A percentile compares a stretch with the other conserved stretches of the same genome.
Evolutionary conservation across 1,140 invertebrate species (phyloP).

Genomic region (Macrocentrus cingulum): DNA sequence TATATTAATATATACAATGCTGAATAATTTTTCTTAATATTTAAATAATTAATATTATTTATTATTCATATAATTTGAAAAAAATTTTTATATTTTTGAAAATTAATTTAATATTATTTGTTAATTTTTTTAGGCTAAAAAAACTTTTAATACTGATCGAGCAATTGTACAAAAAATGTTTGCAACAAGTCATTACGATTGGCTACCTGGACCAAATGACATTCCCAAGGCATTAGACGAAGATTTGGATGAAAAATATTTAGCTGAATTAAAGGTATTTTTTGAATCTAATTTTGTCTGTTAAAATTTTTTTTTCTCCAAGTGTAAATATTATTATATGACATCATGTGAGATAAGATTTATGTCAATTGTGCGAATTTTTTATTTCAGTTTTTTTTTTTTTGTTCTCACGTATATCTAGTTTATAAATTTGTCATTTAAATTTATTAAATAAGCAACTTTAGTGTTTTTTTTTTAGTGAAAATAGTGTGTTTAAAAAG

Average conservation of each 20-base stretch:
- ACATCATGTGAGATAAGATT: neutral
- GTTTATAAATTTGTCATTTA: no score
- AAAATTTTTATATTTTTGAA: slow-evolving; percentile 7
- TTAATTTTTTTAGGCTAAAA: slow-evolving; percentile 59
- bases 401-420: no score
- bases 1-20: no score
- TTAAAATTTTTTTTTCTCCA: neutral
- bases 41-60: no score
- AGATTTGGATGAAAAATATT: slow-evolving; percentile 46
- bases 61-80: neutral
- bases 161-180: slow-evolving; percentile 54
- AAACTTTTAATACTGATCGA: slow-evolving; percentile 59
- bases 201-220: slow-evolving; percentile 55
- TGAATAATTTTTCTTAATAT: no score
- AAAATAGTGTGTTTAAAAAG: no score
- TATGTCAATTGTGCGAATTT: neutral
- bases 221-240: slow-evolving; percentile 61
- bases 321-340: neutral
- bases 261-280: slow-evolving; percentile 55
- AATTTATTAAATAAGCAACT: neutral
- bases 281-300: slow-evolving; percentile 28
- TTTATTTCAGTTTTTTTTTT: no score
- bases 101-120: slow-evolving; percentile 31
- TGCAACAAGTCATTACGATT: slow-evolving; percentile 58
- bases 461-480: neutral